Conservation (phyloP, 1,140 invertebrate species). For the Phocides pigmalion region DNA sequence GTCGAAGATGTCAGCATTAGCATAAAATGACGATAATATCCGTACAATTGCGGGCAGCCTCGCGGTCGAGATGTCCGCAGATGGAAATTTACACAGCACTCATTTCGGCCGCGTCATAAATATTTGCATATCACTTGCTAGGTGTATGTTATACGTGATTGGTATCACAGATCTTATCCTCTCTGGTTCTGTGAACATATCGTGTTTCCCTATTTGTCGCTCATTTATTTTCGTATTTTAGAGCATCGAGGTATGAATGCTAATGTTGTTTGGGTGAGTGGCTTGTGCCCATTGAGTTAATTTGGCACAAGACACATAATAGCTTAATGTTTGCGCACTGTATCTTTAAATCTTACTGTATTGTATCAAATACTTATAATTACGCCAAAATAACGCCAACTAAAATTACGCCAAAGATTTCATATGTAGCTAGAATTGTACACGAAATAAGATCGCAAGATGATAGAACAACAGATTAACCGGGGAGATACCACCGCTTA, state of each 20-base stretch:
- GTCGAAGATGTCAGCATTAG: slow-evolving; percentile 56
- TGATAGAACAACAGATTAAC: no score
- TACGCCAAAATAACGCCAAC: no score
- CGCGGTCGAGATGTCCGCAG: slow-evolving; percentile 47
- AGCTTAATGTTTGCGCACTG: no score
- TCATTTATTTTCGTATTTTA: not conserved
- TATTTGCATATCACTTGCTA: slow-evolving; percentile 30
- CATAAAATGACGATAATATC: slow-evolving; percentile 72
- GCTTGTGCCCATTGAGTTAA: no score
- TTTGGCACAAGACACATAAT: no score
- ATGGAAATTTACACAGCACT: slow-evolving; percentile 48
- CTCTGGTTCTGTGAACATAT: slow-evolving; percentile 4
- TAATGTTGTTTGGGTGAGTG: not conserved
- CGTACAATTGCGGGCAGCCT: slow-evolving; percentile 56
- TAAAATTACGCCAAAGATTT: no score
- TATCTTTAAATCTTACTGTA: no score
- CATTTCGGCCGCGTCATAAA: slow-evolving; percentile 25
- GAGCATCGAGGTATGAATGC: not conserved
- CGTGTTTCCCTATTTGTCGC: slow-evolving; percentile 1
- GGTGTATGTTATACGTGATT: slow-evolving; percentile 5
- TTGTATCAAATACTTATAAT: no score
- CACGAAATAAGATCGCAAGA: no score
- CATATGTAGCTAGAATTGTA: no score
- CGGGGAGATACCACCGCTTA: no score
- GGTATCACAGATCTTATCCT: slow-evolving; percentile 21